Evolutionary conservation across 2,888 invertebrate genomes (phyloP).

Genomic region (Ferdinandea cuprea): DNA sequence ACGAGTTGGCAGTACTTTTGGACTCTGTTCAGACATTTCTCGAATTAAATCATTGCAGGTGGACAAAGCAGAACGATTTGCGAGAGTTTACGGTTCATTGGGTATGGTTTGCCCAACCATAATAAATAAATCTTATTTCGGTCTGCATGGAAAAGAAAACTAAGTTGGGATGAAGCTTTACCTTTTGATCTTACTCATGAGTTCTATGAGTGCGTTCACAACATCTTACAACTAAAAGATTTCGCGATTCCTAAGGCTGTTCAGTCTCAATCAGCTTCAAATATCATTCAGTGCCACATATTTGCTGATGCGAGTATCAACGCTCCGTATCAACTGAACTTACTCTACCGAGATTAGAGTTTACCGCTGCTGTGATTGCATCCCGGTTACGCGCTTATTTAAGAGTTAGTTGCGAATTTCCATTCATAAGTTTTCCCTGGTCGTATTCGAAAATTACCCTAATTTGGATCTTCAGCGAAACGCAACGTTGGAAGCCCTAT

Average conservation of each 20-base stretch:
- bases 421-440: no score
- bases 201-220: conserved; percentile 24
- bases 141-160: neutral
- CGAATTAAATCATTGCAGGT: neutral
- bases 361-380: conserved; percentile 22
- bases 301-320: no score
- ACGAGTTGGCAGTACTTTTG: conserved; percentile 7
- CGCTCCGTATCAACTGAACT: conserved; percentile 3
- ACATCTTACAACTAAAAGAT: neutral
- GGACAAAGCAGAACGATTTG: conserved; percentile 10
- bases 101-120: conserved; percentile 23
- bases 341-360: conserved; percentile 19
- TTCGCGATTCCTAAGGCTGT: conserved; percentile 14
- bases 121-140: conserved; percentile 37
- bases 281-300: no score
- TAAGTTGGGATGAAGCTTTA: no score
- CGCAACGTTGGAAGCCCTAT: conserved; percentile 35
- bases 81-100: conserved; percentile 17
- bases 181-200: no score
- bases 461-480: conserved; percentile 8
- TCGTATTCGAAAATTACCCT: neutral
- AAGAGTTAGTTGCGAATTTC: no score
- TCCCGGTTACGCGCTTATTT: conserved; percentile 16
- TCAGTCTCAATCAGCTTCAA: neutral
- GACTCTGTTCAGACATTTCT: conserved; percentile 1